Percentiles rank a stretch among this genome's conserved stretches.
phyloP scores from a whole-genome alignment of 2,888 invertebrate genomes.

The Acrobasis consociella region DNA sequence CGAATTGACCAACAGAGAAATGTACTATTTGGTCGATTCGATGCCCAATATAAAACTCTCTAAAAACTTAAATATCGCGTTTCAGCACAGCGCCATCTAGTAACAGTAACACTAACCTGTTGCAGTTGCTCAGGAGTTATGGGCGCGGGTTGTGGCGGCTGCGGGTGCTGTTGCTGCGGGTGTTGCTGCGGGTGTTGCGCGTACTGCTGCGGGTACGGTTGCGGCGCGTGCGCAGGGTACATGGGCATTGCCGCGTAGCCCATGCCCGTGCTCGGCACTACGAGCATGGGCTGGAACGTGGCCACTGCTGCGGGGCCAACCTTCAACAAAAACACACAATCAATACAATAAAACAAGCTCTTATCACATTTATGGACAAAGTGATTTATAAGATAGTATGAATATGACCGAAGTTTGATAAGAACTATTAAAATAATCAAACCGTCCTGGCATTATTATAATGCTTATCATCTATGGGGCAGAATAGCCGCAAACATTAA shows the following conservation, averaged over 20 bases:
- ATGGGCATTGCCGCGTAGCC: conserved; percentile 80
- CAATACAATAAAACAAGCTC: too few relatives aligned
- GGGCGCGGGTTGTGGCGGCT: conserved; percentile 45
- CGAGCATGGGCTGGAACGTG: conserved; percentile 84
- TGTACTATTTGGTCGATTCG: too few relatives aligned
- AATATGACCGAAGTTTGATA: too few relatives aligned
- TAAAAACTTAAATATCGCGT: not conserved
- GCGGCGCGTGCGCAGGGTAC: conserved; percentile 61
- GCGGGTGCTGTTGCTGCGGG: conserved; percentile 39
- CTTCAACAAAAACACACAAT: not conserved
- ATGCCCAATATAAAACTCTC: not conserved
- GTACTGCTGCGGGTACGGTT: conserved; percentile 34
- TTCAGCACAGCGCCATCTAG: not conserved
- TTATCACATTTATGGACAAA: too few relatives aligned
- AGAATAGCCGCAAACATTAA: too few relatives aligned
- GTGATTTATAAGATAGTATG: too few relatives aligned
- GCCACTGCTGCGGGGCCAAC: conserved; percentile 72
- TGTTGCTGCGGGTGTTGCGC: conserved; percentile 38
- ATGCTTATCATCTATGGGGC: too few relatives aligned
- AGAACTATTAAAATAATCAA: too few relatives aligned
- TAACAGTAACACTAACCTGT: conserved; percentile 48
- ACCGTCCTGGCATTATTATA: too few relatives aligned
- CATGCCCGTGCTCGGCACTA: conserved; percentile 85
- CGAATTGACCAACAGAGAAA: too few relatives aligned
- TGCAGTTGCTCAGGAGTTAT: conserved; percentile 65